Conservation (phyloP, 2,797 vertebrate species). For the Tamandua tetradactyla region DNA sequence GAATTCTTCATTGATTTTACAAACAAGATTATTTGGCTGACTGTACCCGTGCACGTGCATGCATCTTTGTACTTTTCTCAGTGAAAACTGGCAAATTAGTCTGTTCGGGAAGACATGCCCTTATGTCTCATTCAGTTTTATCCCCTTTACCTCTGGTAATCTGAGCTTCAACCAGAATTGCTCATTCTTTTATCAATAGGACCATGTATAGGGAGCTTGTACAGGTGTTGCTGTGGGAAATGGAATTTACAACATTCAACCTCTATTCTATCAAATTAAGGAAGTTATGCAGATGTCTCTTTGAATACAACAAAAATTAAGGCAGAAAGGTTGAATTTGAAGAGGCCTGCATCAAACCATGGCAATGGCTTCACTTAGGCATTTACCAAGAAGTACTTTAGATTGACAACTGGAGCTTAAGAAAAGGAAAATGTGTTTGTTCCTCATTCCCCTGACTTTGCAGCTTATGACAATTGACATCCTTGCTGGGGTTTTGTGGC, state of each 20-base stretch:
- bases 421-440: neutral
- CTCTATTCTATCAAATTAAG: neutral
- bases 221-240: neutral
- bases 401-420: neutral
- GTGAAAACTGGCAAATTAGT: neutral
- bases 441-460: neutral
- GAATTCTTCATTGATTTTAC: slow-evolving; percentile 39
- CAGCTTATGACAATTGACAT: neutral
- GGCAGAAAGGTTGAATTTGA: neutral
- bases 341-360: neutral
- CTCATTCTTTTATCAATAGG: neutral
- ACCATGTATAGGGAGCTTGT: neutral
- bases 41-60: too few species aligned
- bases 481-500: neutral
- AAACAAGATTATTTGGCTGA: neutral
- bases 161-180: neutral
- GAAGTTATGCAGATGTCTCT: neutral
- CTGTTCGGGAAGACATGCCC: neutral
- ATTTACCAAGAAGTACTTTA: neutral
- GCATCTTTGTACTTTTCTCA: neutral
- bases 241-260: neutral
- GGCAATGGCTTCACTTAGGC: neutral
- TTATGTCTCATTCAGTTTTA: neutral
- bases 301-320: neutral
- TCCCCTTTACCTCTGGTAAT: neutral